Percentiles rank a stretch among this genome's conserved stretches.
phyloP scores from a whole-genome alignment of 2,888 invertebrate species.

The Agrotis ipsilon region DNA sequence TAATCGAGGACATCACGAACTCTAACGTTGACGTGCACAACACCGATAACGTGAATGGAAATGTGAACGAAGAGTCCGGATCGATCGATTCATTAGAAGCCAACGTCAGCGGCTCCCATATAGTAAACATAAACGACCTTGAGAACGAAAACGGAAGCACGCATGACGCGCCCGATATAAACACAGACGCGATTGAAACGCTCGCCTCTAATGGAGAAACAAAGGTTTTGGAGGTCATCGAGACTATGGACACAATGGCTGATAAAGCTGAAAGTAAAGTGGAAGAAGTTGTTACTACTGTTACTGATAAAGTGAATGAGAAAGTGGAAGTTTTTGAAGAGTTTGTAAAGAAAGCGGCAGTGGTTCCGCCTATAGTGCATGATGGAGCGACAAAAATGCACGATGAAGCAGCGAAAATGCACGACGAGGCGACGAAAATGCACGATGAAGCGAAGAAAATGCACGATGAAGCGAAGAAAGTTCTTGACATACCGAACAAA shows the following conservation, averaged over 20 bases:
- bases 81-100: constrained; percentile 89
- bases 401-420: constrained; percentile 61
- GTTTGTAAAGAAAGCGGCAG: constrained; percentile 80
- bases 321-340: constrained; percentile 82
- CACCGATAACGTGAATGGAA: constrained; percentile 80
- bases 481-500: constrained; percentile 81
- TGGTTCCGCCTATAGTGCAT: constrained; percentile 76
- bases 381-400: constrained; percentile 65
- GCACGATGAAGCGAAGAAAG: constrained; percentile 76
- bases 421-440: constrained; percentile 63
- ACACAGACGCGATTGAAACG: constrained; percentile 74
- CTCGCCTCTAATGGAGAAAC: constrained; percentile 65
- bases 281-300: constrained; percentile 67
- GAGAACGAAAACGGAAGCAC: constrained; percentile 81
- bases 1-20: constrained; percentile 80
- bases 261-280: constrained; percentile 70
- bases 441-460: constrained; percentile 67
- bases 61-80: constrained; percentile 81
- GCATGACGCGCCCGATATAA: constrained; percentile 80
- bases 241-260: constrained; percentile 74
- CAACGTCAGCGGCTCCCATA: constrained; percentile 90
- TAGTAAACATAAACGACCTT: constrained; percentile 89
- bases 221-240: constrained; percentile 65
- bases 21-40: constrained; percentile 75
- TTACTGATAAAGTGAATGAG: constrained; percentile 73